Evolutionary conservation across 1,140 invertebrate species (phyloP).

Genomic region (Cryptotermes secundus): DNA sequence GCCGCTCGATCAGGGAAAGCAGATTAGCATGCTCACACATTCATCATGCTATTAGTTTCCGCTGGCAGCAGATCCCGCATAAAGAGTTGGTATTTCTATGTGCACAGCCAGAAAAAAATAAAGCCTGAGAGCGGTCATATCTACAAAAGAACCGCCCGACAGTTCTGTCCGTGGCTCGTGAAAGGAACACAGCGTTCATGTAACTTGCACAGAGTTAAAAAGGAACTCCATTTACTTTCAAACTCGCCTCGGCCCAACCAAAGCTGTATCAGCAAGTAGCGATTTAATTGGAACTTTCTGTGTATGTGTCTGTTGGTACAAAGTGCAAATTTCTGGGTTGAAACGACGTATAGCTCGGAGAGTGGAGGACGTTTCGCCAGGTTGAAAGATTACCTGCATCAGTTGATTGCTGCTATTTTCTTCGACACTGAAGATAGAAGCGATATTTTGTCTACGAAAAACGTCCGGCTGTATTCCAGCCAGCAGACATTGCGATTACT

Average conservation of each 20-base stretch:
- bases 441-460: no score
- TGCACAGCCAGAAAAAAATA: no score
- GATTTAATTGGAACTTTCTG: conserved; percentile 14
- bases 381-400: no score
- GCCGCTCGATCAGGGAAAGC: not conserved
- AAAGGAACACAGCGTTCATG: not conserved
- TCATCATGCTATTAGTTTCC: conserved; percentile 4
- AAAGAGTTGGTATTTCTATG: not conserved
- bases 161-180: not conserved
- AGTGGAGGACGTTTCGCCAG: no score
- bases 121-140: not conserved
- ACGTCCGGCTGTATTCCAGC: no score
- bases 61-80: not conserved
- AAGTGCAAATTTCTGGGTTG: no score
- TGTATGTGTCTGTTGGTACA: not conserved
- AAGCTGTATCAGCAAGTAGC: not conserved
- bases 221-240: not conserved
- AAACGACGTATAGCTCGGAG: no score
- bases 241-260: not conserved
- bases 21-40: not conserved
- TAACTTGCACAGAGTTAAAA: not conserved
- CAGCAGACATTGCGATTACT: no score
- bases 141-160: not conserved
- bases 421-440: no score
- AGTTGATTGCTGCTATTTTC: no score